These are phyloP conservation scores for Ptychoptera contaminata DNA, from an alignment of 2,888 invertebrate species.

Conservation along the genomic window DNA sequence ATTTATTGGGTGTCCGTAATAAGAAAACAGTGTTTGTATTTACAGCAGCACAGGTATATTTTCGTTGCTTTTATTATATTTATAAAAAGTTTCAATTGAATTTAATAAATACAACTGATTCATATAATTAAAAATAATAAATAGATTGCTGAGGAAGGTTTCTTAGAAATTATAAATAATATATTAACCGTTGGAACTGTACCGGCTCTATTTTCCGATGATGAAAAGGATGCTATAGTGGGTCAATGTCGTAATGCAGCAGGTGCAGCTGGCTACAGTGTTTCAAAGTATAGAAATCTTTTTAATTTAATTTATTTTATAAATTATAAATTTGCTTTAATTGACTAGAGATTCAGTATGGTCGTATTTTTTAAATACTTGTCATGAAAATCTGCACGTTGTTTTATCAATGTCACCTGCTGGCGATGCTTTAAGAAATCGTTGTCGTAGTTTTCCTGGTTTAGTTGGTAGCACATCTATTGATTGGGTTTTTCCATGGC, in stretches of 20 bases:
- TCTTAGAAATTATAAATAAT: constrained; percentile 81
- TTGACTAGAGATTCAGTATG: constrained; percentile 59
- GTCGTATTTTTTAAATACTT: constrained; percentile 64
- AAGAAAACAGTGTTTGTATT: constrained; percentile 72
- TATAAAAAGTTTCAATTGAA: not conserved
- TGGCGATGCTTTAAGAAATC: constrained; percentile 63
- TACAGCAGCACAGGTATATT: constrained; percentile 63
- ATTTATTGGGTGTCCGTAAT: constrained; percentile 58
- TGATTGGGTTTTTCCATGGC: constrained; percentile 92
- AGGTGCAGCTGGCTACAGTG: constrained; percentile 49
- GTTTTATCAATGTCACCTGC: constrained; percentile 82
- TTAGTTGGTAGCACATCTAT: constrained; percentile 83
- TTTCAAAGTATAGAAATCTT: constrained; percentile 41
- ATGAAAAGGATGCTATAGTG: constrained; percentile 72
- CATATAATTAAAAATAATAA: not conserved
- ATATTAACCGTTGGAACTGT: constrained; percentile 80
- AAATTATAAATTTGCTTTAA: constrained; percentile 2
- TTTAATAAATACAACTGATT: not conserved
- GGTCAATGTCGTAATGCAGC: constrained; percentile 52
- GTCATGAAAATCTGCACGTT: constrained; percentile 75
- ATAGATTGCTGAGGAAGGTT: constrained; percentile 60
- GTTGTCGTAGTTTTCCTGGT: constrained; percentile 83
- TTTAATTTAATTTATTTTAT: not conserved
- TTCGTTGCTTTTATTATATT: constrained; percentile 10
- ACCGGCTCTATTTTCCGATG: constrained; percentile 72